These are phyloP conservation scores for Cricetomys ansorgei DNA, from an alignment of 2,113 vertebrate genomes.

Conservation along the genomic window DNA sequence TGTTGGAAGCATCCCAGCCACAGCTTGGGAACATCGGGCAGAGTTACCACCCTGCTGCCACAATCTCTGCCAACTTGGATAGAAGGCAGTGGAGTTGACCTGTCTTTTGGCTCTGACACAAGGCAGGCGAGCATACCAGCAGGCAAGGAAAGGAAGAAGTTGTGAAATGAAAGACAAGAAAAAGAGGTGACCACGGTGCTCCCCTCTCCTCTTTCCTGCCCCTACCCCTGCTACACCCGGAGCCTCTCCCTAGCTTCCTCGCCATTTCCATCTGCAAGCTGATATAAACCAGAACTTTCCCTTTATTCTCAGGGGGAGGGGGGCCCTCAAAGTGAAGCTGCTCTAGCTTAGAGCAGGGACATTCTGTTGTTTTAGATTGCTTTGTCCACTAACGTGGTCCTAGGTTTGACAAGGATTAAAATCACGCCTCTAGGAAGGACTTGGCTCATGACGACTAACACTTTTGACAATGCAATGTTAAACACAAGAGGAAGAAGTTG, in stretches of 20 bases:
- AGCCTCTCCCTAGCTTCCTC: conserved; percentile 12
- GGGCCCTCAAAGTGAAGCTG: background rate
- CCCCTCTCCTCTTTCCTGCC: background rate
- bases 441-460: background rate
- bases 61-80: conserved; percentile 79
- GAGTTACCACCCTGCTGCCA: conserved; percentile 76
- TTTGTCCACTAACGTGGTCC: background rate
- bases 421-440: background rate
- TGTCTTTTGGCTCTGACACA: conserved; percentile 78
- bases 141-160: conserved; percentile 68
- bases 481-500: conserved; percentile 19
- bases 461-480: conserved; percentile 39
- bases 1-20: conserved; percentile 71
- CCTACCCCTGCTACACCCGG: no score
- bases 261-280: background rate
- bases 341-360: background rate
- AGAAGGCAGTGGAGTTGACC: conserved; percentile 69
- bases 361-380: conserved; percentile 10
- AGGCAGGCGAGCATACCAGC: conserved; percentile 69
- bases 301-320: background rate
- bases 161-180: conserved; percentile 69
- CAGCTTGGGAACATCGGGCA: conserved; percentile 79
- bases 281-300: background rate
- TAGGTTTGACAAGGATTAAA: conserved; percentile 13
- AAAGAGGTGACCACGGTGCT: conserved; percentile 30